Conservation (phyloP, 2,113 vertebrate species). For the Engystomops pustulosus region DNA sequence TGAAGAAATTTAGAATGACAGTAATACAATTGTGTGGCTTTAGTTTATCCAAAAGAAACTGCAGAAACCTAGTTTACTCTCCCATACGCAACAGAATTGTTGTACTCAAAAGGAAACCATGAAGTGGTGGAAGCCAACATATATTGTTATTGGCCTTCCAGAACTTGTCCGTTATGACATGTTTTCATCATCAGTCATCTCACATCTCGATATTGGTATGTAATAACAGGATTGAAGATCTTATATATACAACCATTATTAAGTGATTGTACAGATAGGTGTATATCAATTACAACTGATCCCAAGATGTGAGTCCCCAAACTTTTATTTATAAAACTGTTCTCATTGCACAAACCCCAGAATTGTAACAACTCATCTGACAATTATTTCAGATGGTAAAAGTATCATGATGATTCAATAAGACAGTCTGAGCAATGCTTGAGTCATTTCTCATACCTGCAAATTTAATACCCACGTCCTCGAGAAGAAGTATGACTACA, state of each 20-base stretch:
- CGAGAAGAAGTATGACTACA: not conserved
- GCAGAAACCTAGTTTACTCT: not conserved
- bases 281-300: not conserved
- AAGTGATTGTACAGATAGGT: not conserved
- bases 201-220: not conserved
- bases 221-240: not conserved
- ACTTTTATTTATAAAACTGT: slow-evolving; percentile 8
- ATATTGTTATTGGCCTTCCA: not conserved
- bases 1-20: slow-evolving; percentile 3
- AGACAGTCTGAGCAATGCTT: not conserved
- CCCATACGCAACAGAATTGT: not conserved
- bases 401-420: not conserved
- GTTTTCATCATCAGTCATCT: not conserved
- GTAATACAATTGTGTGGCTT: not conserved
- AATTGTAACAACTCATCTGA: not conserved
- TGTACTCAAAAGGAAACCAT: not conserved
- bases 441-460: not conserved
- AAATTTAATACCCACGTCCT: not conserved
- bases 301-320: not conserved
- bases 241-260: not conserved
- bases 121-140: not conserved
- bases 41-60: not conserved
- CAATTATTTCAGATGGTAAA: slow-evolving; percentile 13
- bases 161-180: not conserved
- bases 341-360: not conserved